Evolutionary conservation across 2,113 vertebrate species (phyloP).

Genomic region (Mesembrinibis cayennensis): DNA sequence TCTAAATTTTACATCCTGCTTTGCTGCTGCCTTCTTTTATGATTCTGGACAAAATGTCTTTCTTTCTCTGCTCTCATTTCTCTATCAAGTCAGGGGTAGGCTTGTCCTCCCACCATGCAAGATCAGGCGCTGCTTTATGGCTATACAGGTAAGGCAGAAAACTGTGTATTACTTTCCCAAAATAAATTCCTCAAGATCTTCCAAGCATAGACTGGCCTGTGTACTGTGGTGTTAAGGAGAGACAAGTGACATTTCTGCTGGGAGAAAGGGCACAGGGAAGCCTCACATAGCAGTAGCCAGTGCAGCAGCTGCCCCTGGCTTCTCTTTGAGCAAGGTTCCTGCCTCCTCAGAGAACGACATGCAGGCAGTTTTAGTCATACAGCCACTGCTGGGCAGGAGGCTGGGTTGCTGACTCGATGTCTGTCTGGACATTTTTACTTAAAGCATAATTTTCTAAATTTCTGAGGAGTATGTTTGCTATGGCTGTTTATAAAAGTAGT

Average conservation of each 20-base stretch:
- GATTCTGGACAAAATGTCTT: neutral
- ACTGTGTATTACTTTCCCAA: neutral
- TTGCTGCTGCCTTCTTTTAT: neutral
- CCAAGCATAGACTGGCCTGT: fast-evolving
- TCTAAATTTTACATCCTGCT: neutral
- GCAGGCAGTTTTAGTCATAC: neutral
- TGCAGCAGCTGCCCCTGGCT: neutral
- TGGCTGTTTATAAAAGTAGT: neutral
- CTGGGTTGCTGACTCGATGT: neutral
- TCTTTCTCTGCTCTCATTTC: neutral
- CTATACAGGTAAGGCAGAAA: neutral
- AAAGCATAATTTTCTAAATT: neutral
- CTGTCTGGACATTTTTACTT: neutral
- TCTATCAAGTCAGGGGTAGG: neutral
- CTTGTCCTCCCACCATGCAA: fast-evolving
- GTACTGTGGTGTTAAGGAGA: neutral
- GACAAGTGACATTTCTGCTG: neutral
- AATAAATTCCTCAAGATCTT: neutral
- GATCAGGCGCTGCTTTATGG: neutral
- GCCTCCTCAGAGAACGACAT: fast-evolving
- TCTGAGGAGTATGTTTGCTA: neutral
- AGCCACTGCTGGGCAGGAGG: neutral
- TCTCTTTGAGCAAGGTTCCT: neutral
- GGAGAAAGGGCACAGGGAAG: neutral
- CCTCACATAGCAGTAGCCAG: neutral